A percentile compares a stretch with the other conserved stretches of the same genome.
phyloP scores from a whole-genome alignment of 2,888 invertebrate genomes.

The Lasioglossum morio region DNA sequence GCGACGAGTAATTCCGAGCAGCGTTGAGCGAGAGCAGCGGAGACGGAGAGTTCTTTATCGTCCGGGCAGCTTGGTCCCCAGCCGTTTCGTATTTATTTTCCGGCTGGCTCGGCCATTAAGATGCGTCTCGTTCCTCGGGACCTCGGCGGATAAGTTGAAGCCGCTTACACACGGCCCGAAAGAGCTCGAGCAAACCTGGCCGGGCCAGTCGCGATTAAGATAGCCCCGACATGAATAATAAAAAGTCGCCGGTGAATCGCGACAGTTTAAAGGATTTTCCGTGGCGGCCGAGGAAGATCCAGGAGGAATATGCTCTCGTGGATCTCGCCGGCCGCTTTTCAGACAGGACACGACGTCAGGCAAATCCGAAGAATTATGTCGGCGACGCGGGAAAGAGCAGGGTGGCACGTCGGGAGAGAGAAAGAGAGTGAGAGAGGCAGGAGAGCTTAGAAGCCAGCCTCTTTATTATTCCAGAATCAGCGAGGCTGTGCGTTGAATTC shows the following conservation, averaged over 20 bases:
- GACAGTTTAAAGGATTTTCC: constrained; percentile 25
- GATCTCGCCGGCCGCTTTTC: not conserved
- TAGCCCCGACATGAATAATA: constrained; percentile 39
- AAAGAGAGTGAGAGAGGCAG: not conserved
- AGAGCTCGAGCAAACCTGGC: not conserved
- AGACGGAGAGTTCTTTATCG: not conserved
- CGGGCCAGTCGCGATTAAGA: constrained; percentile 45
- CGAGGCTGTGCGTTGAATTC: constrained; percentile 11
- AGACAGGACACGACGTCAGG: not conserved
- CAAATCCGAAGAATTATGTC: constrained; percentile 47
- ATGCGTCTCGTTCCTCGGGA: constrained; percentile 37
- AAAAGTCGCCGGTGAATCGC: constrained; percentile 27
- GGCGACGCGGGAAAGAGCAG: not conserved
- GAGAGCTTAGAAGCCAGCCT: not conserved
- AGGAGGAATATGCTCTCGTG: not conserved
- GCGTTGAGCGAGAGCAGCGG: not conserved
- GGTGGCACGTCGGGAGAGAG: not conserved
- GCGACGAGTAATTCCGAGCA: not conserved
- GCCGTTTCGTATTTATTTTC: constrained; percentile 20
- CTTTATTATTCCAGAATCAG: constrained; percentile 36
- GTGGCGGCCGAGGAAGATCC: not conserved
- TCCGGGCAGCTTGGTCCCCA: not conserved
- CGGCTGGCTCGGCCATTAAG: constrained; percentile 32
- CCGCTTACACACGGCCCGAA: constrained; percentile 35
- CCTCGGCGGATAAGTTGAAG: constrained; percentile 53